phyloP scores from a whole-genome alignment of 2,113 vertebrate species.

The Macroglossus sobrinus region DNA sequence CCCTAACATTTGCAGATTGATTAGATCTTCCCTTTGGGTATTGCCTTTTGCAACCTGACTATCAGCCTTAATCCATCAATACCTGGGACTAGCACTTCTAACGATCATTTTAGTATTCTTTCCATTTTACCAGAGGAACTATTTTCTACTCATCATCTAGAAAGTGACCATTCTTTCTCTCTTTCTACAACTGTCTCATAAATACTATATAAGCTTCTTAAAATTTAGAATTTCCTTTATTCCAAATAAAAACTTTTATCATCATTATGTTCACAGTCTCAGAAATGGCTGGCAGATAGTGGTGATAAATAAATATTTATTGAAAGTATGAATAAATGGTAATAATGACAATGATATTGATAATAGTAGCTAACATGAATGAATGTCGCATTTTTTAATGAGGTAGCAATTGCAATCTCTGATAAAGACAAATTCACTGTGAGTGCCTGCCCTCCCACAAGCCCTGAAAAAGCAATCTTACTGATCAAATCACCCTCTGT shows the following conservation, averaged over 20 bases:
- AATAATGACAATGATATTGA: not conserved
- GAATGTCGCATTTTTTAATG: not conserved
- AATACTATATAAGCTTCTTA: not conserved
- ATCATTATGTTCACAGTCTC: not conserved
- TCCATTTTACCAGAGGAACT: not conserved
- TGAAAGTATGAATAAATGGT: not conserved
- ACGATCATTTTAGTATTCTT: not conserved
- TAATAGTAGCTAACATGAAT: not conserved
- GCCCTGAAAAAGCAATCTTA: not conserved
- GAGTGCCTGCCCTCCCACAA: not conserved
- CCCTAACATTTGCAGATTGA: not conserved
- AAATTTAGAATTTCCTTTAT: not conserved
- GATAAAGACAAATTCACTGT: not conserved
- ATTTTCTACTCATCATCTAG: not conserved
- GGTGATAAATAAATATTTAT: not conserved
- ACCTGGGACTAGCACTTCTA: not conserved
- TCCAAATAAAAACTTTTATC: not conserved
- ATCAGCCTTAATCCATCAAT: not conserved
- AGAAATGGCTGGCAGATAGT: not conserved
- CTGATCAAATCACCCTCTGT: not conserved
- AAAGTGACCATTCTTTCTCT: not conserved
- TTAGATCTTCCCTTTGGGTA: not conserved
- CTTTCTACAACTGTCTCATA: not conserved
- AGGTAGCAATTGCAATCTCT: not conserved
- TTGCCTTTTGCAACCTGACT: not conserved